A percentile compares a stretch with the other conserved stretches of the same genome.
These are phyloP conservation scores for Tupiocoris notatus DNA, from an alignment of 2,888 invertebrate genomes.

Conservation along the genomic window DNA sequence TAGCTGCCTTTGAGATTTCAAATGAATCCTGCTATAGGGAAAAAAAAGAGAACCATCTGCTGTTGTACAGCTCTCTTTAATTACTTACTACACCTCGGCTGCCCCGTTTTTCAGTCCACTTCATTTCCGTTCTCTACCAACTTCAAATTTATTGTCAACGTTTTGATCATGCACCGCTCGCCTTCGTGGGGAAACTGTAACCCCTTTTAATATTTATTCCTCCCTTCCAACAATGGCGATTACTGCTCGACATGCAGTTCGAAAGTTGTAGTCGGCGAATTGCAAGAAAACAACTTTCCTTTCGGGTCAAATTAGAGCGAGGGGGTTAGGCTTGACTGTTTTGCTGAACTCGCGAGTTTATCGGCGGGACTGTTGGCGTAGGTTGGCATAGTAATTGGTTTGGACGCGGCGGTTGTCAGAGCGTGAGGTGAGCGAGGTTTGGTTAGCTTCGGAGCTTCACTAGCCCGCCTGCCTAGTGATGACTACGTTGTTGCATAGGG, in stretches of 20 bases:
- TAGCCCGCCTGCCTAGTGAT: no score
- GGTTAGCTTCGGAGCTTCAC: no score
- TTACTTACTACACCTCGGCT: constrained; percentile 13
- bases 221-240: constrained; percentile 2
- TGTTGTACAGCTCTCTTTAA: constrained; percentile 3
- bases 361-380: no score
- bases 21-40: neutral
- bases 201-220: constrained; percentile 3
- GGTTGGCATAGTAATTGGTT: no score
- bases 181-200: neutral
- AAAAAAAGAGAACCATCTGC: constrained; percentile 22
- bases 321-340: neutral
- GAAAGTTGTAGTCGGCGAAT: neutral
- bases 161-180: constrained; percentile 1
- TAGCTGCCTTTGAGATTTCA: neutral
- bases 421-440: no score
- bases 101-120: neutral
- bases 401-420: no score
- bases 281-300: constrained; percentile 19
- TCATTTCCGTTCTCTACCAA: neutral
- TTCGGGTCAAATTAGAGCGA: constrained; percentile 16
- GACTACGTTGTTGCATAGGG: no score
- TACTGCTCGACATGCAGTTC: constrained; percentile 19
- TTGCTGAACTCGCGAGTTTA: no score
- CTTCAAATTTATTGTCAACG: constrained; percentile 26